Conservation (phyloP, 2,113 vertebrate species). For the Caranx ignobilis region DNA sequence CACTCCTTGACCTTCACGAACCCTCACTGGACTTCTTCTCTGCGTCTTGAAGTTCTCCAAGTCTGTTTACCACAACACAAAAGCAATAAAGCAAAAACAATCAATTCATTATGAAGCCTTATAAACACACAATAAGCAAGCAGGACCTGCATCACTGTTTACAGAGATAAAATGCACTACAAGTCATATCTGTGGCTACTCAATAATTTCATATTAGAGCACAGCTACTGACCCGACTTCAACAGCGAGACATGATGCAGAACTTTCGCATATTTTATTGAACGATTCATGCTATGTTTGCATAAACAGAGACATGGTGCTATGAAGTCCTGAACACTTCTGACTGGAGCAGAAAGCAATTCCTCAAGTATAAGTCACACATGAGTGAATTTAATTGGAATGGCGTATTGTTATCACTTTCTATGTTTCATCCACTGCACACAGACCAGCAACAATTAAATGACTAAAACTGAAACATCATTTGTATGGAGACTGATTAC, state of each 20-base stretch:
- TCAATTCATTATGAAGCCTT: slow-evolving; percentile 36
- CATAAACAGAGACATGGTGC: slow-evolving; percentile 57
- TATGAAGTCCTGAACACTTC: slow-evolving; percentile 63
- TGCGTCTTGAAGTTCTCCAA: slow-evolving; percentile 95
- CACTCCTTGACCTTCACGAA: slow-evolving; percentile 95
- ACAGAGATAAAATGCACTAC: neutral
- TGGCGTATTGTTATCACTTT: slow-evolving; percentile 80
- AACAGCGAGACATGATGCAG: slow-evolving; percentile 15
- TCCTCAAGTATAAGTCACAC: slow-evolving; percentile 83
- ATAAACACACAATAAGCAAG: slow-evolving; percentile 26
- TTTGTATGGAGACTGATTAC: slow-evolving; percentile 79
- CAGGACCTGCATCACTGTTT: slow-evolving; percentile 20
- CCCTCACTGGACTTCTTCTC: slow-evolving; percentile 91
- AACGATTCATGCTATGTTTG: slow-evolving; percentile 49
- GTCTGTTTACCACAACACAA: slow-evolving; percentile 83
- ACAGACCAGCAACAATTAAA: slow-evolving; percentile 80
- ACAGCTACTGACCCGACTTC: slow-evolving; percentile 28
- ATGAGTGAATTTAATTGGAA: slow-evolving; percentile 84
- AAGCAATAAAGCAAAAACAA: slow-evolving; percentile 49
- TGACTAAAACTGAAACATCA: slow-evolving; percentile 77
- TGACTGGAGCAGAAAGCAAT: slow-evolving; percentile 79
- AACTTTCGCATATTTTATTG: slow-evolving; percentile 30
- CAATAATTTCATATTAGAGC: slow-evolving; percentile 32
- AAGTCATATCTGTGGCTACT: slow-evolving; percentile 27
- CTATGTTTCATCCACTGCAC: slow-evolving; percentile 78